Evolutionary conservation across 2,797 vertebrate species (phyloP).

Genomic region (Pelochelys cantorii): DNA sequence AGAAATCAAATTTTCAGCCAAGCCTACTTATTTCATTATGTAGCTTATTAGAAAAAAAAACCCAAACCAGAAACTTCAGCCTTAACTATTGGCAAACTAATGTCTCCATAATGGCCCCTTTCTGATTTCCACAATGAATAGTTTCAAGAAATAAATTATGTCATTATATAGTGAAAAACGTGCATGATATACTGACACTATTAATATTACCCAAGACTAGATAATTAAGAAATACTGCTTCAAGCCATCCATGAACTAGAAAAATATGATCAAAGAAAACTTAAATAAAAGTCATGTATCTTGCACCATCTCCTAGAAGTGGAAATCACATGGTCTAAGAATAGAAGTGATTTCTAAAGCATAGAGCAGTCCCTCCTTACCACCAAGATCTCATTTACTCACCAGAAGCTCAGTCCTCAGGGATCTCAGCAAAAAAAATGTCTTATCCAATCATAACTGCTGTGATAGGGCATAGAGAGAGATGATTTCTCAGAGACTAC

Average conservation of each 20-base stretch:
- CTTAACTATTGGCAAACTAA: neutral
- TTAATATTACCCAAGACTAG: neutral
- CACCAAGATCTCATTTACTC: neutral
- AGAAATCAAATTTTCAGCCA: neutral
- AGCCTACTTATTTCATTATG: neutral
- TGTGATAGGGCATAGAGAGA: neutral
- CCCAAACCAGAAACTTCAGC: neutral
- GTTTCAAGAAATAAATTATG: neutral
- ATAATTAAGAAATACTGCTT: neutral
- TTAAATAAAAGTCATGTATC: neutral
- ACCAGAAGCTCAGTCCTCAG: neutral
- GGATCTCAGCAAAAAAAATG: neutral
- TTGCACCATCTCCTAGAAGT: neutral
- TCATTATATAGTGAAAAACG: neutral
- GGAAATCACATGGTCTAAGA: neutral
- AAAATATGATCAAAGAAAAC: neutral
- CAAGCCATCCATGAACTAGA: neutral
- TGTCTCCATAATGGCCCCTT: neutral
- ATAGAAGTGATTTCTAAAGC: neutral
- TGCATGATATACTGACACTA: neutral
- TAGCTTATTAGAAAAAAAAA: neutral
- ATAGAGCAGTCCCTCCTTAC: neutral
- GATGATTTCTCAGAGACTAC: neutral
- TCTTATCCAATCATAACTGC: neutral
- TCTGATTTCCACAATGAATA: neutral